Conservation (phyloP, 2,797 vertebrate species). For the Sebastes aleutianus region DNA sequence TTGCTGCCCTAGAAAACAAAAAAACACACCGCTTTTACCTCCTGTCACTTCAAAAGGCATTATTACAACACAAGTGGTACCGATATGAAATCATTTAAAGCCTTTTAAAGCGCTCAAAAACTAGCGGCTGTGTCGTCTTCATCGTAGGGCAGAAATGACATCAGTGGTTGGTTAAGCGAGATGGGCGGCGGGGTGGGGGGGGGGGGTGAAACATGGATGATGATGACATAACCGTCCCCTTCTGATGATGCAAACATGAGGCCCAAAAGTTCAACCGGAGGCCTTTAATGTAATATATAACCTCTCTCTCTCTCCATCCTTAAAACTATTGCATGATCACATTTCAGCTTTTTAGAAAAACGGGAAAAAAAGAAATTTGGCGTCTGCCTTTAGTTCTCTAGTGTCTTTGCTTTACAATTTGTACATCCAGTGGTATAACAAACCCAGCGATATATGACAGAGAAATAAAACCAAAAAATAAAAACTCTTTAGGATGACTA, state of each 20-base stretch:
- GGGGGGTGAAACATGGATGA: background rate
- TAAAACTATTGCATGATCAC: conserved; percentile 74
- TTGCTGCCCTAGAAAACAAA: conserved; percentile 30
- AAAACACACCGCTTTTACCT: background rate
- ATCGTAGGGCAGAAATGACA: conserved; percentile 38
- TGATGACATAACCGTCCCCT: conserved; percentile 46
- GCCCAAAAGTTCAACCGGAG: conserved; percentile 42
- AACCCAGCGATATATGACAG: conserved; percentile 82
- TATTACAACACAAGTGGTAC: conserved; percentile 10
- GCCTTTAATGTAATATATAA: conserved; percentile 51
- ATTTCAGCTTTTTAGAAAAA: conserved; percentile 68
- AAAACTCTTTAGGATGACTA: conserved; percentile 53
- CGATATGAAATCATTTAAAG: conserved; percentile 38
- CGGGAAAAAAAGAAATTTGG: conserved; percentile 29
- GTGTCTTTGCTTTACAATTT: conserved; percentile 82
- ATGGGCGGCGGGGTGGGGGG: background rate
- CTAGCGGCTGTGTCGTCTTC: conserved; percentile 19
- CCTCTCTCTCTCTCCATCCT: conserved; percentile 37
- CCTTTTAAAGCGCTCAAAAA: conserved; percentile 3
- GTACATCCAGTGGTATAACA: conserved; percentile 86
- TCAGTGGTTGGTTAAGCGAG: conserved; percentile 26
- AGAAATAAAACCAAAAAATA: conserved; percentile 38
- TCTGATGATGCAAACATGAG: conserved; percentile 63
- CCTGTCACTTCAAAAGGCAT: conserved; percentile 21
- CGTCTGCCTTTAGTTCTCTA: conserved; percentile 71